Percentiles rank a stretch among this genome's conserved stretches.
phyloP scores from a whole-genome alignment of 2,113 vertebrate genomes.

The Chloebia gouldiae region DNA sequence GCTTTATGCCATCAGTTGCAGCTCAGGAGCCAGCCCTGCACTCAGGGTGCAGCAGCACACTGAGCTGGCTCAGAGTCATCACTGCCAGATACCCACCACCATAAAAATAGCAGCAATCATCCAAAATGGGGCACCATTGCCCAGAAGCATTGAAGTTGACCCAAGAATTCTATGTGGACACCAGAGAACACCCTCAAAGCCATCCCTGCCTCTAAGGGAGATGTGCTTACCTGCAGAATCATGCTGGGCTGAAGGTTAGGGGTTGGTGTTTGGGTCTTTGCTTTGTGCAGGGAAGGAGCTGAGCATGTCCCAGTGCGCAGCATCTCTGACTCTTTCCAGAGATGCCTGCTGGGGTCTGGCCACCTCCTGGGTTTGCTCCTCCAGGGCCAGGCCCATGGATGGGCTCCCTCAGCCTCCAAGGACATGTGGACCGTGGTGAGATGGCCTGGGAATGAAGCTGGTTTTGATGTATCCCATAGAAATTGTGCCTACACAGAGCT shows the following conservation, averaged over 20 bases:
- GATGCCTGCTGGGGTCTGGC: neutral
- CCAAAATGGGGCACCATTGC: neutral
- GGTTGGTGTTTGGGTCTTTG: neutral
- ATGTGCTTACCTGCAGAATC: accelerated
- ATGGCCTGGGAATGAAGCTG: neutral
- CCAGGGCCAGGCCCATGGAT: neutral
- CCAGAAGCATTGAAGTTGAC: neutral
- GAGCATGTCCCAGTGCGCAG: neutral
- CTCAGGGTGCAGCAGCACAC: neutral
- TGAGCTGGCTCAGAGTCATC: neutral
- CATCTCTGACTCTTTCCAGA: neutral
- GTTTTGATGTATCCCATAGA: neutral
- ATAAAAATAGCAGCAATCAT: neutral
- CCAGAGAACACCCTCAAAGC: neutral
- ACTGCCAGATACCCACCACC: neutral
- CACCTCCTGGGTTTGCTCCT: neutral
- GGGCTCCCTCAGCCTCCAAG: neutral
- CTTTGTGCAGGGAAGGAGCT: neutral
- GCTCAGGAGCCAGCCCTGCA: neutral
- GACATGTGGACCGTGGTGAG: accelerated
- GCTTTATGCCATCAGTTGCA: neutral
- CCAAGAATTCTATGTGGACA: neutral
- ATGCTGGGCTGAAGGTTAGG: neutral
- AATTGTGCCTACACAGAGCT: neutral
- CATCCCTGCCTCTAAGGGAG: neutral